Evolutionary conservation across 2,888 invertebrate genomes (phyloP), one percentile per base, ranked within the genome.

Genomic region (Scaptomyza cyrtandrae): DNA sequence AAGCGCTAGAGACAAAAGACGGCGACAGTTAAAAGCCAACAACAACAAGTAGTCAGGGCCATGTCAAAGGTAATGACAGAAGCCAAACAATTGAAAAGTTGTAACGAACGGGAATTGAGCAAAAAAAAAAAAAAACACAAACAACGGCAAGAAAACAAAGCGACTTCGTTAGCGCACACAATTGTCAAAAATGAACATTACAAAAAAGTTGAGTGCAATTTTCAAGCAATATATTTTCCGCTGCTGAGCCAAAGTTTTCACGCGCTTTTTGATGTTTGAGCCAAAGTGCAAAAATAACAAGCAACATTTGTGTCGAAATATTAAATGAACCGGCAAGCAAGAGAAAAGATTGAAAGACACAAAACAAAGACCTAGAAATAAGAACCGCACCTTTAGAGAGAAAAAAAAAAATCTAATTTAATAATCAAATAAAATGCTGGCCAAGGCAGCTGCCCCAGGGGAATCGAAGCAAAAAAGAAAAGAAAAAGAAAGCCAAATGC

Each of bases 71-170:
- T 81, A 80, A 83, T 84, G 84, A 77, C 80, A 81, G 80, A 84
- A 88, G 75, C 75, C 82, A 81, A 89, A 89, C 90, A 90, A 89
- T 86, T 89, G 88, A 80, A 88, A 83, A 88, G 84, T 83, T 83
- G 83, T 68, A 86, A 79, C 88, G 79, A 86, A 64, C 59, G 49
- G 44, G 37, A 62, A 46, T 50, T 31, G 33, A 48, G 31, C n/a
- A 59, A 41, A 50, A 59, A 60, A 45, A 14, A 39, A 10, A 14
- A 44, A 14, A 60, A 62, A 45, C 61, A 67, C 53, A 84, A 41
- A 71, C 58, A 79, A 64, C 33, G 67, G 50, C 41, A 68, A 56
- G 19, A 62, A 78, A 79, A 88, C 73, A 82, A 88, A 88, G 74
- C 64, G 86, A 65, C 68, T 86, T 82, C 82, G 82, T 88, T 83